These are phyloP conservation scores for Bombycilla garrulus DNA, from an alignment of 2,113 vertebrate species.

Conservation along the genomic window DNA sequence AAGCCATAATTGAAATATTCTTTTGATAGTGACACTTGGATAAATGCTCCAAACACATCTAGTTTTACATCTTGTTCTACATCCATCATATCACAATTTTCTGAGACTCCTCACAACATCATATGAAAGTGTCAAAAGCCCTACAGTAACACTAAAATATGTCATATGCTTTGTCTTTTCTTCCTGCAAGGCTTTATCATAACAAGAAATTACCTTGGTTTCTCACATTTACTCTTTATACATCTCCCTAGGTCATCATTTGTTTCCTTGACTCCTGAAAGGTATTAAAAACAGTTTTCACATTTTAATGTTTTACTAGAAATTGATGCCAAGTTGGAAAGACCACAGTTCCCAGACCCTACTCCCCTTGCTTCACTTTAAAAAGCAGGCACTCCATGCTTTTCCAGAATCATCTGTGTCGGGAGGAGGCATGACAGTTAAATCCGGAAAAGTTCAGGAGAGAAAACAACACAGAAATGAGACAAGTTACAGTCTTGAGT, in stretches of 20 bases:
- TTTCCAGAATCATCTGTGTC: background rate
- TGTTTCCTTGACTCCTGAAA: background rate
- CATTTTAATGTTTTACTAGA: background rate
- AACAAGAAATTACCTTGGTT: background rate
- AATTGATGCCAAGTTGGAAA: background rate
- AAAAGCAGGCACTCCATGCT: background rate
- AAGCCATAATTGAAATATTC: background rate
- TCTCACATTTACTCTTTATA: background rate
- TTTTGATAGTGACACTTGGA: background rate
- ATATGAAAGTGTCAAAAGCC: background rate
- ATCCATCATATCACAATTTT: background rate
- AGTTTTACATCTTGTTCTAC: background rate
- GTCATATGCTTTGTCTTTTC: background rate
- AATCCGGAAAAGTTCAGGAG: background rate
- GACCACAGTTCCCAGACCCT: background rate
- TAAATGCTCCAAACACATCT: background rate
- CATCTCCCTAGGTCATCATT: background rate
- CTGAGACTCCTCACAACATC: background rate
- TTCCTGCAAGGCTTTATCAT: background rate
- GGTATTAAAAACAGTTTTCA: background rate
- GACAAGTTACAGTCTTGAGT: background rate
- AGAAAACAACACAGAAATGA: background rate
- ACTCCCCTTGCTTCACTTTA: background rate
- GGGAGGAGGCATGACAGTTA: background rate
- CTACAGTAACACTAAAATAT: background rate